These are phyloP conservation scores for Dendropsophus ebraccatus DNA, from an alignment of 2,113 vertebrate species.

Conservation along the genomic window DNA sequence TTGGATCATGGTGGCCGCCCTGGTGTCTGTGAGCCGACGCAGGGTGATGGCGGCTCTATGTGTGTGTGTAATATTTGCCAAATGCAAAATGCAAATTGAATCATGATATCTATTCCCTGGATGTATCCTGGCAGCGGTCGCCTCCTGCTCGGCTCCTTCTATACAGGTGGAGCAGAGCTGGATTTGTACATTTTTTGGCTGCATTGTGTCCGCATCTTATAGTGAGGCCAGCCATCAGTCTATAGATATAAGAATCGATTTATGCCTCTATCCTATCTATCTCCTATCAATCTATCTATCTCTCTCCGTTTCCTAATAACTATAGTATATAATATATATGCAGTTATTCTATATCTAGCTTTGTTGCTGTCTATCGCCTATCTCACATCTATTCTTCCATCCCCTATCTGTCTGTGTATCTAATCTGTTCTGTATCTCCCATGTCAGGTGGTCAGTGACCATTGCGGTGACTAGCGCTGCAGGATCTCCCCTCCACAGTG, in stretches of 20 bases:
- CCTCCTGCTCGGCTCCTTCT: no score
- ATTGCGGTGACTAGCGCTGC: background rate
- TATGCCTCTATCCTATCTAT: background rate
- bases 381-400: background rate
- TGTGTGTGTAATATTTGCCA: background rate
- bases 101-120: no score
- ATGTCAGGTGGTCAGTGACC: background rate
- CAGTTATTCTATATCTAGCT: background rate
- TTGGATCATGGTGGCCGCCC: background rate
- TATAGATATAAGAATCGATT: no score
- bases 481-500: background rate
- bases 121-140: no score
- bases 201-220: no score
- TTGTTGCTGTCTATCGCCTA: background rate
- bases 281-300: background rate
- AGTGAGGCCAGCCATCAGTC: no score
- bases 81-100: no score
- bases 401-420: background rate
- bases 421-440: background rate
- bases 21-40: background rate
- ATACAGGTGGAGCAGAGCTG: no score
- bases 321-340: background rate
- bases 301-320: background rate
- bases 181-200: no score
- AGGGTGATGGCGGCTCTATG: no score